Percentiles rank a stretch among this genome's conserved stretches.
Conservation (phyloP, 2,888 invertebrate species). For the Ochropacha duplaris region DNA sequence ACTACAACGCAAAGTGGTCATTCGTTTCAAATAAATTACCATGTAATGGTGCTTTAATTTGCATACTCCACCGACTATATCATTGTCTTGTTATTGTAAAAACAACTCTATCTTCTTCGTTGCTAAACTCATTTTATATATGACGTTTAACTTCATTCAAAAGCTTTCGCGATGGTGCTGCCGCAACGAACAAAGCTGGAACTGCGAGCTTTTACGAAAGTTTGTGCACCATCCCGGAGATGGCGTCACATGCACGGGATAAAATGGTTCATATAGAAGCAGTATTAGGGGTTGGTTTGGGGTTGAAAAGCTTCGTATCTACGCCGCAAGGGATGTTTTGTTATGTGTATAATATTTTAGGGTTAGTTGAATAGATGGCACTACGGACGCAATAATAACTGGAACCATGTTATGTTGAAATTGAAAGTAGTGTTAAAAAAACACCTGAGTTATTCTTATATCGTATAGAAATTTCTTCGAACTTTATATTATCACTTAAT, state of each 20-base stretch:
- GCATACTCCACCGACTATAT: constrained; percentile 70
- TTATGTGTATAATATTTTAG: constrained; percentile 22
- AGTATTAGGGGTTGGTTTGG: constrained; percentile 36
- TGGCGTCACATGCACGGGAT: constrained; percentile 55
- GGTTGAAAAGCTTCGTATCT: constrained; percentile 47
- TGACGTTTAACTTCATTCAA: constrained; percentile 65
- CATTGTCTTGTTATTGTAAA: constrained; percentile 42
- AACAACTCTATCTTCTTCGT: constrained; percentile 41
- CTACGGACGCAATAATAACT: constrained; percentile 15
- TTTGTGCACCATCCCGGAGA: constrained; percentile 68
- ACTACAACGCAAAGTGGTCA: constrained; percentile 82
- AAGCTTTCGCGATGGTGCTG: constrained; percentile 61
- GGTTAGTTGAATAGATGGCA: constrained; percentile 46
- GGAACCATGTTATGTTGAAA: neutral
- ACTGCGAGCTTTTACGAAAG: constrained; percentile 64
- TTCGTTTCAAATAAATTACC: constrained; percentile 83
- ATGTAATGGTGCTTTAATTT: constrained; percentile 81
- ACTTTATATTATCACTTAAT: neutral
- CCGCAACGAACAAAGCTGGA: constrained; percentile 52
- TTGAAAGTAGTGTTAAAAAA: neutral
- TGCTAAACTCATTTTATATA: constrained; percentile 41
- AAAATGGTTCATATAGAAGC: constrained; percentile 35
- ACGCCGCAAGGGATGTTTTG: constrained; percentile 31
- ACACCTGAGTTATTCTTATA: neutral
- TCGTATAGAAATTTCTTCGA: neutral